Evolutionary conservation across 2,888 invertebrate species (phyloP), one percentile per base, ranked within the genome.

Genomic region (Sturmia bella): DNA sequence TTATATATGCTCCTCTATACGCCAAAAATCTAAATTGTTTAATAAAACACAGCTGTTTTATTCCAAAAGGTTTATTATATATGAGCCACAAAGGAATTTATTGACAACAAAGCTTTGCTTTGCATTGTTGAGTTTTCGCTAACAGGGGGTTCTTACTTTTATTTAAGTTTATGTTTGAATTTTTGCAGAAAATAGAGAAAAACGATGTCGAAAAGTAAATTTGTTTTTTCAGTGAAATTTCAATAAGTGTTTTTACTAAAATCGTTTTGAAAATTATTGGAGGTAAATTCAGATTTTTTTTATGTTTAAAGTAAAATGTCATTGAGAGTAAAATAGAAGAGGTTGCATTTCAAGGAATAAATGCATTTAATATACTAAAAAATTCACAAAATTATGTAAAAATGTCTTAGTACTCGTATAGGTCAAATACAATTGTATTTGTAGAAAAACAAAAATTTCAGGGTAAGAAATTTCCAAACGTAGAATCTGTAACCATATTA

Each of bases 41-140:
- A 81, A 81, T 81, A 81, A 81, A 82, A 82, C 74, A 82, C 81
- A 82, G 64, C 73, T 82, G 81, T 52, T 74, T 45, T 70, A 64
- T 19, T 54, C 39, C 64, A 66, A 78, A 68, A 82, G 69, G 74
- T 59, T 77, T 77, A 82, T 70, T 77, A 82, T 82, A 48, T 78
- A 82, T 74, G 77, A 56, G 69, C 45, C 81, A 70, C 81, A 82
- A 74, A 45, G 74, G 81, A 82, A 74, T 82, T 78, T 69, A 74
- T 82, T 82, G 77, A 74, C 48, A 74, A 72, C 54, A 52, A 39
- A 5, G 59, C 66, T 78, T 66, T 77, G 50, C n/a, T 52, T 52
- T 32, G 57, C 11, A 41, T 43, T 61, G 13, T 52, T 45, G 43
- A 76, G 27, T 52, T 63, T 56, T 64, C 17, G 1, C 13, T 37